Evolutionary conservation across 2,888 invertebrate genomes (phyloP), one percentile per base, ranked within the genome.

Genomic region (Sisyra nigra): DNA sequence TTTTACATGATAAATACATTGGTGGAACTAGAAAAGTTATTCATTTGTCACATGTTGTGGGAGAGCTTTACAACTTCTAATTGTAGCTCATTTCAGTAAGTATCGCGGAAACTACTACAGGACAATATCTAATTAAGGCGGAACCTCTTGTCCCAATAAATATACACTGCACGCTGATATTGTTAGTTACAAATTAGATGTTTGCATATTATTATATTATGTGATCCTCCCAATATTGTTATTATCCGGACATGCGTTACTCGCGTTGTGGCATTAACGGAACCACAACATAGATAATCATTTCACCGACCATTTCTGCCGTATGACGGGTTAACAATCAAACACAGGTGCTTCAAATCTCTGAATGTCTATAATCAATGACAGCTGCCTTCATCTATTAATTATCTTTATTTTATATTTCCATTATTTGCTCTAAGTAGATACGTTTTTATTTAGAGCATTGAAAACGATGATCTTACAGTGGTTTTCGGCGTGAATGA

Each of bases 121-220:
- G 34, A 34, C 34, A 39, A 39, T 39, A 39, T 13, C 18, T 39
- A 39, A 39, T 39, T 39, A 39, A 39, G 39, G 39, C 39, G 39
- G 39, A 19, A 39, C 39, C 24, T 39, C 39, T 19, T 39, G 39
- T 39, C 39, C 39, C 18, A 39, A 39, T 39, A 39, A 39, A 39
- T 39, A 39, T 39, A 39, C 24, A 39, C 29, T 39, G 39, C 39
- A 39, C 39, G 39, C 29, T 39, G 19, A 39, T 39, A 39, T 39
- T 18, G 39, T 39, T 39, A 24, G 39, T 39, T 39, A 39, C 39
- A 39, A 39, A 39, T 39, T 39, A 39, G 39, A 39, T 19, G 39
- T 39, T 39, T 39, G 17, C 17, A 24, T 24, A 24, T 24, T 24
- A 24, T 24, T 24, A 24, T 24, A 17, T 19, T 39, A 24, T 24